Evolutionary conservation across 2,888 invertebrate genomes (phyloP), one percentile per base, ranked within the genome.

Genomic region (Himalopsyche anomala): DNA sequence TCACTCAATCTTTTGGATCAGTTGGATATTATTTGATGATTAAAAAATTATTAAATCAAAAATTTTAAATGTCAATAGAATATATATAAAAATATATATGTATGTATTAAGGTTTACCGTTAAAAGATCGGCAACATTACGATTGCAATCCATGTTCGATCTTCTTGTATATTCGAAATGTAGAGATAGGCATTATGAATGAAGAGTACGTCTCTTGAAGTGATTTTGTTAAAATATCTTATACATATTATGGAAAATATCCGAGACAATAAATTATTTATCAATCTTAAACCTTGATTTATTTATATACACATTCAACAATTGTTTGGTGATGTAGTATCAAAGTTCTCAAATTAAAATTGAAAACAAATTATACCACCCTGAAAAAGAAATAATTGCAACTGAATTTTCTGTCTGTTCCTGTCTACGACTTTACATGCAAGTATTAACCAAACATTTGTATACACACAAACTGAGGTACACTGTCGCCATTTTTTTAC

Each of bases 261-360:
- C 93, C 92, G 92, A 92, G 93, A 93, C 93, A 93, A 93, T 93
- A 93, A 93, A 93, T 93, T 93, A 93, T 93, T 93, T 93, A 93
- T 93, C 93, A 93, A 92, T 92, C 92, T 92, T 84, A 86, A 80
- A 15, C 8, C 15, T 15, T 45, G 19, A 19, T 55, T 84, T 86
- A 83, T 86, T 85, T 85, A 85, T 81, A 19, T 86, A 62, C 42
- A 19, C 15, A 51, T 15, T 15, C 15, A 28, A 15, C 15, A 51
- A 15, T 51, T 5, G 15, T 15, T 51, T 51, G 15, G 4, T 8
- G 2, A 51, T 3, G 0, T 51, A 51, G 12, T 15, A 15, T 51
- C 5, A 3, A 42, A 42, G 8, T 42, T 28, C 28, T 28, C 28
- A 28, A 28, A 28, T 28, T 28, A 28, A 28, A 28, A 28, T 28